Base-by-base conservation (phyloP, 2,113 vertebrate genomes). In the Tetraodon nigroviridis region DNA sequence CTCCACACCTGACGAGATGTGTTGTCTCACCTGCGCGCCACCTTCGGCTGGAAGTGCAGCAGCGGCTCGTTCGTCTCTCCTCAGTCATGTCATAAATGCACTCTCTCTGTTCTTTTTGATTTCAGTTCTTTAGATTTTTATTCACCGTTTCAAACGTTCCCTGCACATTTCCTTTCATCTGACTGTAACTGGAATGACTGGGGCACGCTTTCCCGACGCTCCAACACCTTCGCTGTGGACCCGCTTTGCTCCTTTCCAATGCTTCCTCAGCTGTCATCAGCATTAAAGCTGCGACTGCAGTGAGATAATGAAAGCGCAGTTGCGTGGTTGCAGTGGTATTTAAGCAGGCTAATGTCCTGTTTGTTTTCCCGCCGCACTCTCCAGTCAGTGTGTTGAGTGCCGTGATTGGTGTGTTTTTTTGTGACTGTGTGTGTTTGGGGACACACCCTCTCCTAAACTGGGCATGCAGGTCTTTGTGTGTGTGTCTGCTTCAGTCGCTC, bases 1-100 rank as follows among this genome's bases (percentile, higher is more conserved):
- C 79, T 72, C 80, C 89, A 77, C 85, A 85, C 81, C 84, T 85
- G 76, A 58, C 89, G 81, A 82, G 89, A 86, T 84, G 81, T 45
- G 2, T 86, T 89, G 78, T 78, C 84, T 71, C 24, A 64, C 60
- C 59, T 80, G 81, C 82, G 80, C 66, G 64, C 15, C 44, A 46
- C 15, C 44, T 37, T 37, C 10, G 5, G 55, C 73, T 82, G 65
- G 21, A 20, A 79, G 69, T 22, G 61, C 51, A 79, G 76, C 76
- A 86, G 84, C 71, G 67, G 45, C 73, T 79, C 46, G 73, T 75
- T 11, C 32, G 4, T 37, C 32, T 12, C 11, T 12, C 2, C 12
- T 37, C 32, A 37, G 32, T 12, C 32, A 37, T 12, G 32, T 1
- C 0, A 37, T 11, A 37, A 37, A 37, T 11, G 1, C 32, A 37